Base-by-base conservation (phyloP, 1,140 invertebrate species). In the Drosophila erecta region DNA sequence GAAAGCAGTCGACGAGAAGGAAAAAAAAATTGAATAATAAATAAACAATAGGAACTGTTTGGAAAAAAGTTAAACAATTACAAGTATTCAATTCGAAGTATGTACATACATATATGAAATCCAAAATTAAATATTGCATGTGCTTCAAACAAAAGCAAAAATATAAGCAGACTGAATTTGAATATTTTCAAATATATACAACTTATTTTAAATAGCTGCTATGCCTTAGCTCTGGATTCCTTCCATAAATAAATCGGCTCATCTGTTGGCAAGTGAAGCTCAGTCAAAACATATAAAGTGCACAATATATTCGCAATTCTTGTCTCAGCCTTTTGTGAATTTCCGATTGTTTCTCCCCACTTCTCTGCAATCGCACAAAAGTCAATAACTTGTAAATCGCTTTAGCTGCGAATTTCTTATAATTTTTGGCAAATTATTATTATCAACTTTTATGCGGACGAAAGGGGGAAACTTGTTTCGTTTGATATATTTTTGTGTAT, bases 351-450 rank as follows among this genome's bases (percentile, higher is more conserved):
- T 53, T 49, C 50, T 47, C 55, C 33, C 15, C 24, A 22, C 24
- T 56, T 33, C 12, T 40, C 10, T 40, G 33, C 33, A 38, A 17
- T 33, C 35, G n/a, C 17, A 17, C 38, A 69, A 75, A 64, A 86
- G 81, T 85, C 81, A 85, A 86, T 85, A 85, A 85, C 81, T 85
- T 81, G 53, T 67, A 74, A 85, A 85, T 74, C 56, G 73, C 55
- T 58, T 35, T 6, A 7, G 49, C 49, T 64, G 17, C 43, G 14
- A 50, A 69, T 71, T 62, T 71, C 38, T 57, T 78, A 60, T 74
- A 64, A 59, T 76, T 81, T 51, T 69, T 43, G 22, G 0, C 14
- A 17, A 44, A 44, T 74, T 49, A 50, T 66, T 76, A 55, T 76
- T 54, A 56, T 72, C 12, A 47, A 74, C 54, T 57, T 58, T 55